Conservation (phyloP, 2,888 invertebrate genomes). For the Andrena fulva region DNA sequence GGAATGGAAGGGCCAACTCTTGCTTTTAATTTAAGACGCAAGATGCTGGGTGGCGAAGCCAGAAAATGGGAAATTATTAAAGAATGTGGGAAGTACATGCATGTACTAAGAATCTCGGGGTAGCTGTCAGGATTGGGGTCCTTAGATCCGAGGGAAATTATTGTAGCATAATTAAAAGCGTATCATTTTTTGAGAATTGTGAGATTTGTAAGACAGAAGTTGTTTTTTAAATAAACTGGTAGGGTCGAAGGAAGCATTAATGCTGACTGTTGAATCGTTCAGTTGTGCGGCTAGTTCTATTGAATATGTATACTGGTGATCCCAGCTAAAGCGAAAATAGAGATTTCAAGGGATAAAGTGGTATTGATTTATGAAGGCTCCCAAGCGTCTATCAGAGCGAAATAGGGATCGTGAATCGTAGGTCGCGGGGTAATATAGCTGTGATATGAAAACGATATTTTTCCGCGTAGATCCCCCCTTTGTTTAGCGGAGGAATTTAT, state of each 20-base stretch:
- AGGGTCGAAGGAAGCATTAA: neutral
- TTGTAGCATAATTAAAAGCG: no score
- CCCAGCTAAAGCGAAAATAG: conserved; percentile 63
- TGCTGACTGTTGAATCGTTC: conserved; percentile 8
- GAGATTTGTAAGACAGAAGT: neutral
- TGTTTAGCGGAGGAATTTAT: conserved; percentile 27
- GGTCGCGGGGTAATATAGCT: conserved; percentile 21
- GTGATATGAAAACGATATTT: conserved; percentile 55
- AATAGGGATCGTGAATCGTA: conserved; percentile 53
- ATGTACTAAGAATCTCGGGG: no score
- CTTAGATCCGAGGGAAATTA: no score
- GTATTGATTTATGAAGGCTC: conserved; percentile 66
- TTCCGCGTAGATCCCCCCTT: conserved; percentile 39
- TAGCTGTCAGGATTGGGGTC: no score
- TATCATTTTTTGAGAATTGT: neutral
- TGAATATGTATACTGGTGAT: conserved; percentile 61
- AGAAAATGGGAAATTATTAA: neutral
- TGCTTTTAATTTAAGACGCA: neutral
- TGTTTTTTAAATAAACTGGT: neutral
- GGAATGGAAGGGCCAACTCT: neutral
- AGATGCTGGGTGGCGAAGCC: neutral
- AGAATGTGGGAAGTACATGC: neutral
- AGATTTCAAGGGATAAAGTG: conserved; percentile 64
- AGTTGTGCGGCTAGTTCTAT: conserved; percentile 29
- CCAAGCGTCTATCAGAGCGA: conserved; percentile 56